Percentiles rank a stretch among this genome's conserved stretches.
phyloP scores from a whole-genome alignment of 2,888 invertebrate species.

The Sepiola atlantica region DNA sequence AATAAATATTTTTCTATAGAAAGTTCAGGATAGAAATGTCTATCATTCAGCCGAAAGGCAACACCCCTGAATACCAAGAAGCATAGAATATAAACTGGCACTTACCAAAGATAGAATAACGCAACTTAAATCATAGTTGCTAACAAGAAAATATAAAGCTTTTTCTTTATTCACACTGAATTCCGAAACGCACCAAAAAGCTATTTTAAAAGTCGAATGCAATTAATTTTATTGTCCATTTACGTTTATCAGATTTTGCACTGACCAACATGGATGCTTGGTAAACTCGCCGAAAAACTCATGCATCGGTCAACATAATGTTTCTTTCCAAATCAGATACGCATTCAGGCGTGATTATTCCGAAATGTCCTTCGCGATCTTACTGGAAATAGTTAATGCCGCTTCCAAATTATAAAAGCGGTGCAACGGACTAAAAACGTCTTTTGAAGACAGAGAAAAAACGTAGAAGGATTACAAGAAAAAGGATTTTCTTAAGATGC shows the following conservation, averaged over 20 bases:
- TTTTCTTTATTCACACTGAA: neutral
- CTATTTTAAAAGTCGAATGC: neutral
- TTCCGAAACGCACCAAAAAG: neutral
- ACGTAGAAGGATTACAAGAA: neutral
- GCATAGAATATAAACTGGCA: neutral
- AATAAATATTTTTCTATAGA: neutral
- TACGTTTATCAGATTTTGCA: neutral
- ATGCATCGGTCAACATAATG: slow-evolving; percentile 1
- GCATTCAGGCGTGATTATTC: neutral
- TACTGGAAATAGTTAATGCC: neutral
- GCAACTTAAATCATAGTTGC: neutral
- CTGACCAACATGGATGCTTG: neutral
- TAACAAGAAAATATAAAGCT: neutral
- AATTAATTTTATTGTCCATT: neutral
- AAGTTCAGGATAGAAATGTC: neutral
- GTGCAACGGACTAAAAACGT: neutral
- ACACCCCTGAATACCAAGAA: neutral
- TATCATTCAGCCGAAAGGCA: neutral
- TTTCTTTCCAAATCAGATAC: neutral
- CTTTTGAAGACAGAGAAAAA: neutral
- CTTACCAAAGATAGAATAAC: neutral
- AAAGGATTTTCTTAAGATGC: too few species aligned
- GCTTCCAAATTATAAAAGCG: neutral
- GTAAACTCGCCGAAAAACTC: neutral
- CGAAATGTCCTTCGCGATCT: neutral